Evolutionary conservation across 2,797 vertebrate genomes (phyloP).

Genomic region (Gadopsis bispinosus): DNA sequence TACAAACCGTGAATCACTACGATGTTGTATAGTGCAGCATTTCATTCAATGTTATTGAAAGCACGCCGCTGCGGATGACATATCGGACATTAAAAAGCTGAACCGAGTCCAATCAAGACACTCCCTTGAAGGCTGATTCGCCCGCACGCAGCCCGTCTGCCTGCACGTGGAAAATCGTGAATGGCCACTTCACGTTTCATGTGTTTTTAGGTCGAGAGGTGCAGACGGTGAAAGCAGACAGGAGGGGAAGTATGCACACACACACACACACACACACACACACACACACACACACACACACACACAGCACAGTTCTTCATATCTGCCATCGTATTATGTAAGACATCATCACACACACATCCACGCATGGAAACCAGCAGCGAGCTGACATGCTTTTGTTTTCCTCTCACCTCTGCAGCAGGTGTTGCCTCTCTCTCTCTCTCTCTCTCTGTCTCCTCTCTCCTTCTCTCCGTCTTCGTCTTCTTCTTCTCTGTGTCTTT

Average conservation of each 20-base stretch:
- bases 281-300: no score
- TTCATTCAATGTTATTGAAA: constrained; percentile 60
- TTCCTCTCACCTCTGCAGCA: constrained; percentile 66
- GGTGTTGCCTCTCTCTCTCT: constrained; percentile 31
- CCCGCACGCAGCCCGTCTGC: neutral
- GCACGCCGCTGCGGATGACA: constrained; percentile 21
- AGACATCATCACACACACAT: constrained; percentile 32
- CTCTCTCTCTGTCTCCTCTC: neutral
- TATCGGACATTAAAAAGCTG: constrained; percentile 29
- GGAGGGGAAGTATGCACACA: constrained; percentile 8
- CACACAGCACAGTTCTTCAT: constrained; percentile 7
- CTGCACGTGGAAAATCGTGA: neutral
- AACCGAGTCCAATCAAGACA: constrained; percentile 31
- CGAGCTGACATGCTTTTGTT: constrained; percentile 46
- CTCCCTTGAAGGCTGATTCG: constrained; percentile 31
- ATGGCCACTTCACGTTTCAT: neutral
- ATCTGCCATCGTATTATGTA: constrained; percentile 52
- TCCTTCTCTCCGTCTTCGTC: neutral
- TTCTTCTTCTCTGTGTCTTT: constrained; percentile 9
- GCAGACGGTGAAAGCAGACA: constrained; percentile 24
- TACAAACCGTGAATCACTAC: constrained; percentile 38
- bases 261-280: neutral
- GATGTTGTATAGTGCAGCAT: constrained; percentile 41
- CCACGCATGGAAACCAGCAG: constrained; percentile 13
- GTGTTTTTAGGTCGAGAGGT: neutral